Evolutionary conservation across 2,797 vertebrate species (phyloP).

Genomic region (Zenarchopterus dispar): DNA sequence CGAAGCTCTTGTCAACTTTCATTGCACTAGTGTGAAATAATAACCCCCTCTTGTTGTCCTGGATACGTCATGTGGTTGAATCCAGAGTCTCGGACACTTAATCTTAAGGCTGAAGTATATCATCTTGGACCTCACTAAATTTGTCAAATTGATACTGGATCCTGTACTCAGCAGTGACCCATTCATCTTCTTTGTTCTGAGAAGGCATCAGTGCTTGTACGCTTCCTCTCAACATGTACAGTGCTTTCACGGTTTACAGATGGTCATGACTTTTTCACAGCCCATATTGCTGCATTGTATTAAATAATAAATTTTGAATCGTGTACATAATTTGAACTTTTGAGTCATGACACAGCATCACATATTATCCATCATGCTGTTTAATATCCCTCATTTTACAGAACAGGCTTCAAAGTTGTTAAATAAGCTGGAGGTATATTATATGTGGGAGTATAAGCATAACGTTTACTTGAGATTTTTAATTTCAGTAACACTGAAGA

Average conservation of each 20-base stretch:
- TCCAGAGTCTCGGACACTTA: slow-evolving; percentile 53
- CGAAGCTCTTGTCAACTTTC: slow-evolving; percentile 60
- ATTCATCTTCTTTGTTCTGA: background rate
- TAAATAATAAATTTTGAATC: background rate
- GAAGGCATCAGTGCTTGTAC: background rate
- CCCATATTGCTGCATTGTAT: background rate
- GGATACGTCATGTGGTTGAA: slow-evolving; percentile 54
- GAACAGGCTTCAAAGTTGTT: slow-evolving; percentile 33
- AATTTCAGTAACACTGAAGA: slow-evolving; percentile 22
- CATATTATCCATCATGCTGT: slow-evolving; percentile 1
- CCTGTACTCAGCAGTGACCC: background rate
- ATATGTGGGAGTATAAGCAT: slow-evolving; percentile 34
- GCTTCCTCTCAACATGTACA: background rate
- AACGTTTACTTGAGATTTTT: slow-evolving; percentile 32
- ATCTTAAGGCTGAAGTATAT: slow-evolving; percentile 51
- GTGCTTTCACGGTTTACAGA: background rate
- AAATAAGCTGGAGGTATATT: slow-evolving; percentile 22
- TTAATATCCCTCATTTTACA: slow-evolving; percentile 17
- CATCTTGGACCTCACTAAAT: slow-evolving; percentile 16
- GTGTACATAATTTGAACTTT: slow-evolving; percentile 8
- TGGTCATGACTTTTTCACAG: background rate
- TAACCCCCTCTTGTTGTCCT: slow-evolving; percentile 62
- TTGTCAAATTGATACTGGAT: background rate
- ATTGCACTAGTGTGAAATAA: slow-evolving; percentile 65
- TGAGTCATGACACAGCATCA: slow-evolving; percentile 7